Evolutionary conservation across 2,113 vertebrate species (phyloP).

Genomic region (Hassar affinis): DNA sequence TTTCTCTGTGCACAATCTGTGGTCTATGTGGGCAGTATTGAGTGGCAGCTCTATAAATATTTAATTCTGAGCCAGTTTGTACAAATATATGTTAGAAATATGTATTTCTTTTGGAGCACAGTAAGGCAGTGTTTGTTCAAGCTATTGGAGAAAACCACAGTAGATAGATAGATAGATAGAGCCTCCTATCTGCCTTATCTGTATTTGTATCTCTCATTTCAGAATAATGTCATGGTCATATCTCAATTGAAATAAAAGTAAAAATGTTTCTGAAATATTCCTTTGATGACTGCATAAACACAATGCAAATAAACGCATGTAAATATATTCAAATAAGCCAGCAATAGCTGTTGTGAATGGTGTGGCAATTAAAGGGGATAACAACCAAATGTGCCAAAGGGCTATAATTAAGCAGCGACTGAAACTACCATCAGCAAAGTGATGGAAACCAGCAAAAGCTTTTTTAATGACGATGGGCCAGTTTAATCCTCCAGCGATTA

Average conservation of each 20-base stretch:
- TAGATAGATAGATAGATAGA: too few species aligned
- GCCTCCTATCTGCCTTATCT: not conserved
- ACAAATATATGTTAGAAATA: not conserved
- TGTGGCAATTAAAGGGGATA: slow-evolving; percentile 22
- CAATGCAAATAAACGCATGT: slow-evolving; percentile 25
- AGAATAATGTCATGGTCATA: not conserved
- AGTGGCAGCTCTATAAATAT: not conserved
- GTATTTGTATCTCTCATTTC: not conserved
- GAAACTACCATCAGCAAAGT: slow-evolving; percentile 15
- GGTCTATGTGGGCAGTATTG: not conserved
- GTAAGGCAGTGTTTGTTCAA: not conserved
- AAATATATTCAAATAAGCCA: slow-evolving; percentile 35
- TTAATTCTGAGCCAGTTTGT: not conserved
- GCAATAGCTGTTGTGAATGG: not conserved
- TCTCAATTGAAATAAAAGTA: not conserved
- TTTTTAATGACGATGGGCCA: not conserved
- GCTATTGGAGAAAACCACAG: not conserved
- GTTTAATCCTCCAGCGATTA: not conserved
- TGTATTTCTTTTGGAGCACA: not conserved
- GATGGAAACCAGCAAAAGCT: not conserved
- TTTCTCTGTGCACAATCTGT: not conserved
- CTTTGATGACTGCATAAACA: not conserved
- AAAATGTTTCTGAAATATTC: not conserved
- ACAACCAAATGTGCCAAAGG: slow-evolving; percentile 6
- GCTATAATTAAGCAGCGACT: slow-evolving; percentile 19